Percentiles rank a stretch among this genome's conserved stretches.
Conservation (phyloP, 1,140 invertebrate species). For the Brachionus angularis region DNA sequence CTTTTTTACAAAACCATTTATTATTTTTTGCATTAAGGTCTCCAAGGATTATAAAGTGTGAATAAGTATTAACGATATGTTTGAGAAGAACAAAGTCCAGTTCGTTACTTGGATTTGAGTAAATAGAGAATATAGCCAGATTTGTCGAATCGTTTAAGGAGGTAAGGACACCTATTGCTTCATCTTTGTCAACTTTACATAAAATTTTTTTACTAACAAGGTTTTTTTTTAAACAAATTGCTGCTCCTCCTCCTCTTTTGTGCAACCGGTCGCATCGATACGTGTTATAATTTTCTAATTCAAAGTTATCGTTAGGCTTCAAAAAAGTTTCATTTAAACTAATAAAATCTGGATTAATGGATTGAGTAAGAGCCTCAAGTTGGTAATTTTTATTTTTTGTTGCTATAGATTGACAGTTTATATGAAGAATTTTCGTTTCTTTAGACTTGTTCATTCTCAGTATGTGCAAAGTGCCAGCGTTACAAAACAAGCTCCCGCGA, state of each 20-base stretch:
- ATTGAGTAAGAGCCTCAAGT: too few relatives aligned
- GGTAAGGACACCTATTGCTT: background rate
- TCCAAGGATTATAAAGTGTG: background rate
- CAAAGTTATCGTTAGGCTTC: background rate
- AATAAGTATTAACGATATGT: background rate
- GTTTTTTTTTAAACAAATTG: background rate
- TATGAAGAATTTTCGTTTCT: too few relatives aligned
- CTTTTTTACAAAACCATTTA: background rate
- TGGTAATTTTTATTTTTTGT: too few relatives aligned
- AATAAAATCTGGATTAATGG: slow-evolving; percentile 2
- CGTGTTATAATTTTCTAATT: background rate
- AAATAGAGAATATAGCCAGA: too few relatives aligned
- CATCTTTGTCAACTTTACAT: background rate
- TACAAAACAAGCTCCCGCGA: too few relatives aligned
- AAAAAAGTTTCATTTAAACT: slow-evolving; percentile 14
- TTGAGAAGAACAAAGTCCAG: background rate
- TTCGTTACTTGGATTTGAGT: background rate
- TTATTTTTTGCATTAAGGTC: slow-evolving; percentile 4
- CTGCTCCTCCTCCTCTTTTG: background rate
- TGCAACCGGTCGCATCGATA: background rate
- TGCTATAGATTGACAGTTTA: too few relatives aligned
- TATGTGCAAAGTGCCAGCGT: too few relatives aligned
- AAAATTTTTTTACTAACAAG: too few relatives aligned
- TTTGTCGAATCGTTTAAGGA: too few relatives aligned
- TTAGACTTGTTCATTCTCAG: too few relatives aligned